Percentiles rank a stretch among this genome's conserved stretches.
These are phyloP conservation scores for Eulithis testata DNA, from an alignment of 2,888 invertebrate genomes.

Conservation along the genomic window DNA sequence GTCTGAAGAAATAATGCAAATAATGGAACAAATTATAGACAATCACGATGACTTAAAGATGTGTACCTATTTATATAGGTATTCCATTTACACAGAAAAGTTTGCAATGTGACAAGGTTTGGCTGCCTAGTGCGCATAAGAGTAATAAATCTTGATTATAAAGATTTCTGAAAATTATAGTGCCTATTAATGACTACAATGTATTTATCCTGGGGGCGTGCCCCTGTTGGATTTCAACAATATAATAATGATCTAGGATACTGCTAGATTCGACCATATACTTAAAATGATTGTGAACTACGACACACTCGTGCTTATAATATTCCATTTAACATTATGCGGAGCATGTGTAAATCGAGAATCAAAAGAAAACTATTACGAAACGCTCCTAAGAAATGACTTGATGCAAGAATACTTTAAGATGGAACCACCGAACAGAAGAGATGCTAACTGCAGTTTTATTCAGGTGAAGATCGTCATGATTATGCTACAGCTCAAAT, in stretches of 20 bases:
- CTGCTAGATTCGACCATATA: not conserved
- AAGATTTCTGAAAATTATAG: too few relatives aligned
- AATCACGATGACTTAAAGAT: too few relatives aligned
- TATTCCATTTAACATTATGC: constrained; percentile 6
- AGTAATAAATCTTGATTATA: too few relatives aligned
- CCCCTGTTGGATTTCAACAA: not conserved
- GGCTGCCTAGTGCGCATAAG: too few relatives aligned
- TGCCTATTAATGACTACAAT: not conserved
- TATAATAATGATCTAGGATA: not conserved
- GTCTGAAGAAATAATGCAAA: too few relatives aligned
- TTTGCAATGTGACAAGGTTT: too few relatives aligned
- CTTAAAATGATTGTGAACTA: constrained; percentile 10
- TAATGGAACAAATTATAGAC: too few relatives aligned
- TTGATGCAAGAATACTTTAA: not conserved
- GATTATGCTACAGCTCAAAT: not conserved
- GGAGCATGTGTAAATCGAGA: constrained; percentile 2
- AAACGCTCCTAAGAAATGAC: not conserved
- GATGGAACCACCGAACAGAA: not conserved
- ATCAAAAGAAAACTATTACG: constrained; percentile 2
- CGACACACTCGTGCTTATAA: not conserved
- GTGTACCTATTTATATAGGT: too few relatives aligned
- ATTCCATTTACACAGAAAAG: too few relatives aligned
- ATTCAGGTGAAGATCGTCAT: not conserved
- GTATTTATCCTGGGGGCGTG: constrained; percentile 5
- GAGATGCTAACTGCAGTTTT: not conserved